A percentile compares a stretch with the other conserved stretches of the same genome.
phyloP scores from a whole-genome alignment of 35 echinoderm and acorn worm genomes.

The Chiridota heheva region DNA sequence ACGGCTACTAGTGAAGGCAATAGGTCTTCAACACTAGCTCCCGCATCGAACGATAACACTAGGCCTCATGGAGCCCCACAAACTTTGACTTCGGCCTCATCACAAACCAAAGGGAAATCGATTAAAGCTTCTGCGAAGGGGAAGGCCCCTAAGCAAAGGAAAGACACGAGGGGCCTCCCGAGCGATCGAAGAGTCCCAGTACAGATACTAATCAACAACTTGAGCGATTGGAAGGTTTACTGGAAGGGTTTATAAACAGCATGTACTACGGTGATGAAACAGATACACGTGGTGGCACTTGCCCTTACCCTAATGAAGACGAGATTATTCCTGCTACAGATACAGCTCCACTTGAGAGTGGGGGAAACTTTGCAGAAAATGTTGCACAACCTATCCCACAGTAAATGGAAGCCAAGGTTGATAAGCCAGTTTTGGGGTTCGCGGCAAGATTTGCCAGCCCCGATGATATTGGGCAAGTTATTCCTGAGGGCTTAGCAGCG shows the following conservation, averaged over 20 bases:
- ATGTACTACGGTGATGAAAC: not conserved
- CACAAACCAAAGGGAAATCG: not conserved
- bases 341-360: not conserved
- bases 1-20: no score
- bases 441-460: constrained; percentile 18
- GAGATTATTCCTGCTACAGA: not conserved
- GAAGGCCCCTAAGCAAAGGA: not conserved
- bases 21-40: not conserved
- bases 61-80: not conserved
- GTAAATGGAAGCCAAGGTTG: not conserved
- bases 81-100: no score
- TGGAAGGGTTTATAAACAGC: constrained; percentile 6
- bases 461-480: not conserved
- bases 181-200: no score
- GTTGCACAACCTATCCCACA: no score
- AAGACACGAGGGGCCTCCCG: not conserved
- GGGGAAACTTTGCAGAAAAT: not conserved
- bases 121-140: not conserved
- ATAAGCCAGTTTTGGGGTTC: not conserved
- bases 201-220: no score
- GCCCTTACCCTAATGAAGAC: no score
- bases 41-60: not conserved
- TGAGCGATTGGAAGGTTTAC: not conserved
- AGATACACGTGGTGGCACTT: not conserved
- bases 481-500: not conserved